Conservation (phyloP, 2,888 invertebrate species). For the Buathra laborator region DNA sequence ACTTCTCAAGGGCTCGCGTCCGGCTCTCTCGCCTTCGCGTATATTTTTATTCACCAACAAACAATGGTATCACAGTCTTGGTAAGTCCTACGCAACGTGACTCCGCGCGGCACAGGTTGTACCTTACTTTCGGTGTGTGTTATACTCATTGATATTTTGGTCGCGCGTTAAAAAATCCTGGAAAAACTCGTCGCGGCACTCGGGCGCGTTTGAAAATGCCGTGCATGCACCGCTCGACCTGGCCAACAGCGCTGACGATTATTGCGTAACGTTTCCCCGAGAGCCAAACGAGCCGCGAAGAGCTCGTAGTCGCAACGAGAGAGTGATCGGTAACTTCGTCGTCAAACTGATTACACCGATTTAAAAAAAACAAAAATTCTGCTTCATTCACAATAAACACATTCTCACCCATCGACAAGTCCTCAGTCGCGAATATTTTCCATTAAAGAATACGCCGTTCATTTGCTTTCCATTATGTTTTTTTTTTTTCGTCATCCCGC, state of each 20-base stretch:
- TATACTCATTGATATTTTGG: constrained; percentile 72
- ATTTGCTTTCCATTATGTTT: constrained; percentile 19
- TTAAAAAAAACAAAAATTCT: too few relatives aligned
- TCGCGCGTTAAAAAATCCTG: constrained; percentile 70
- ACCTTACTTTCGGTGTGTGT: constrained; percentile 25
- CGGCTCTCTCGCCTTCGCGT: constrained; percentile 50
- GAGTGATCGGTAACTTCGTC: constrained; percentile 58
- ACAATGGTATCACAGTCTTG: constrained; percentile 27
- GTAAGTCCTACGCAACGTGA: constrained; percentile 10
- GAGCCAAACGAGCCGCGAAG: constrained; percentile 16
- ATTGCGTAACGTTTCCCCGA: constrained; percentile 69
- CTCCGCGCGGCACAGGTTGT: background rate
- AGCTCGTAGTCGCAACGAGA: constrained; percentile 52
- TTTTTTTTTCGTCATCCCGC: constrained; percentile 9
- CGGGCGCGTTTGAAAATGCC: constrained; percentile 73
- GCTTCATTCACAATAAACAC: background rate
- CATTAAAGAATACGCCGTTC: background rate
- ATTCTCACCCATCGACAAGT: background rate
- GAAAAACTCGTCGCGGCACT: constrained; percentile 64
- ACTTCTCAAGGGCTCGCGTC: constrained; percentile 75
- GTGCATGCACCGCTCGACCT: constrained; percentile 69
- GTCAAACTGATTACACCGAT: constrained; percentile 22
- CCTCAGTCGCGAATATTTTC: constrained; percentile 23
- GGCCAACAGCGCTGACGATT: constrained; percentile 44
- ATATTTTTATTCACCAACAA: constrained; percentile 1